Conservation (phyloP, 2,797 vertebrate species). For the Fundulus diaphanus region DNA sequence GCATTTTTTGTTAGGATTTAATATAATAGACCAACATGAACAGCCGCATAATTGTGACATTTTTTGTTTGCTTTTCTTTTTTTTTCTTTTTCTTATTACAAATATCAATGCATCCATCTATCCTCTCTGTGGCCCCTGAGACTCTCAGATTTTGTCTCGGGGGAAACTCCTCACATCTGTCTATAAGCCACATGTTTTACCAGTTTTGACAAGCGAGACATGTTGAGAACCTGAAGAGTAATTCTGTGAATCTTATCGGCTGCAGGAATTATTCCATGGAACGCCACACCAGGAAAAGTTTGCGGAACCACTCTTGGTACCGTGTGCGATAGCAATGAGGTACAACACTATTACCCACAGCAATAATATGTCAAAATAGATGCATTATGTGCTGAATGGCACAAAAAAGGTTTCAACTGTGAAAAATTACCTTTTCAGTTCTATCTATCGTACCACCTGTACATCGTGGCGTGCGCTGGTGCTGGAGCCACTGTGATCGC, state of each 20-base stretch:
- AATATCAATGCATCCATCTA: background rate
- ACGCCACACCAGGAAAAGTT: conserved; percentile 91
- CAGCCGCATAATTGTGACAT: too few species aligned
- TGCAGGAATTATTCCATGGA: conserved; percentile 97
- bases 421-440: conserved; percentile 82
- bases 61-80: background rate
- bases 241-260: conserved; percentile 18
- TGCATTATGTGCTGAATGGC: background rate
- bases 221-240: background rate
- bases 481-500: conserved; percentile 98
- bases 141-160: too few species aligned
- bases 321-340: conserved; percentile 94
- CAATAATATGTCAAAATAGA: background rate
- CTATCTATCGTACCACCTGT: conserved; percentile 98
- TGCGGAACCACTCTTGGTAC: conserved; percentile 89
- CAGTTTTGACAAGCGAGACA: background rate
- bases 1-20: too few species aligned
- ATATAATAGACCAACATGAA: too few species aligned
- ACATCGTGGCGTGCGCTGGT: conserved; percentile 97
- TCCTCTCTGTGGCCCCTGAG: too few species aligned
- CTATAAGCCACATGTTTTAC: conserved; percentile 1
- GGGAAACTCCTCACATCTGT: too few species aligned
- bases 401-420: background rate
- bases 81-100: background rate
- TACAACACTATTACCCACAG: conserved; percentile 54